Percentiles rank a stretch among this genome's conserved stretches.
phyloP scores from a whole-genome alignment of 2,888 invertebrate species.

The Leptopilina myrica region DNA sequence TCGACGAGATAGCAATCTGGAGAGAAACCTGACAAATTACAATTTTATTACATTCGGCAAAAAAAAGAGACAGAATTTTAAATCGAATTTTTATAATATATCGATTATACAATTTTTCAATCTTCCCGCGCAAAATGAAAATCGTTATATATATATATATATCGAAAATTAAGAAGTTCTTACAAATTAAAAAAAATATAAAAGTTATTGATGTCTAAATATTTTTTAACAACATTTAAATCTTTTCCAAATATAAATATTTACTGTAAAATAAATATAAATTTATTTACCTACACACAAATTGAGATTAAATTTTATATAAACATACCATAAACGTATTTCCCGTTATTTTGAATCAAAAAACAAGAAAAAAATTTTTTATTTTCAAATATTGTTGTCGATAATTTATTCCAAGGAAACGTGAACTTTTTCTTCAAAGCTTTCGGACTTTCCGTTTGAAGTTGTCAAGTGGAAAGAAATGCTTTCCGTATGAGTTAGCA shows the following conservation, averaged over 20 bases:
- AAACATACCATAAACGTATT: too few relatives aligned
- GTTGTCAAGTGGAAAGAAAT: slow-evolving; percentile 62
- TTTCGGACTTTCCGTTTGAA: slow-evolving; percentile 52
- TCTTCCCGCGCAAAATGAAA: too few relatives aligned
- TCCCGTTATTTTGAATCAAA: neutral
- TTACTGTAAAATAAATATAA: too few relatives aligned
- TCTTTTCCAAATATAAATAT: too few relatives aligned
- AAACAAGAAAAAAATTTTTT: slow-evolving; percentile 37
- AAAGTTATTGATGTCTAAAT: too few relatives aligned
- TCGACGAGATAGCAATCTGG: slow-evolving; percentile 28
- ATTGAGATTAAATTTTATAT: too few relatives aligned
- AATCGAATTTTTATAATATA: slow-evolving; percentile 1
- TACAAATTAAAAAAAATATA: too few relatives aligned
- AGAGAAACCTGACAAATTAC: slow-evolving; percentile 24
- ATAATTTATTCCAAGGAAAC: slow-evolving; percentile 60
- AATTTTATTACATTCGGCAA: slow-evolving; percentile 18
- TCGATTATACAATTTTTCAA: too few relatives aligned
- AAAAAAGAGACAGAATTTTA: neutral
- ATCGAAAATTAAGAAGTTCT: too few relatives aligned
- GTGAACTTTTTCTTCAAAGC: slow-evolving; percentile 57
- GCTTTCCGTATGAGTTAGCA: slow-evolving; percentile 59
- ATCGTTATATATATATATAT: too few relatives aligned
- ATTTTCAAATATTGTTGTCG: slow-evolving; percentile 49
- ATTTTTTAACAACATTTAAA: too few relatives aligned
- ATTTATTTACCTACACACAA: too few relatives aligned